Evolutionary conservation across 2,113 vertebrate genomes (phyloP), one percentile per base, ranked within the genome.

Genomic region (Hypomesus transpacificus): DNA sequence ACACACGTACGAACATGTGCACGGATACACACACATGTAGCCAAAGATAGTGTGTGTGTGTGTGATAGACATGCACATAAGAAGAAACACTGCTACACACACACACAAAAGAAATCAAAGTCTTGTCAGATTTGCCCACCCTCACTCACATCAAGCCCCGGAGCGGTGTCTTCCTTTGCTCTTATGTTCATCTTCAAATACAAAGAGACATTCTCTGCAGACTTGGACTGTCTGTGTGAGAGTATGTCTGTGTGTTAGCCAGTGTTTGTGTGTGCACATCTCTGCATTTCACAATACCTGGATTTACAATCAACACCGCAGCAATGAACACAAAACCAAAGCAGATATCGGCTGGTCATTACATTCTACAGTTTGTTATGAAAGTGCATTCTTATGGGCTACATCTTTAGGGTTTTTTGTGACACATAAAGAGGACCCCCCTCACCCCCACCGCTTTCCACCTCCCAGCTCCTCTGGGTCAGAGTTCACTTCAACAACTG

Each of bases 51-150:
- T 46, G 39, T 13, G 39, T 46, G 39, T 39, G 34, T 39, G 39
- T 46, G 39, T 46, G 39, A 46, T 46, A 46, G 5, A 7, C 58
- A 52, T 59, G 17, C 58, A 46, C 69, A 16, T 17, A 3, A 8
- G 4, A 26, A 16, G 13, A 34, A 28, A 56, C 54, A 56, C 54
- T 8, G 17, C 14, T 54, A 11, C 63, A 18, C 20, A 26, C 72
- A 26, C 72, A 63, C 69, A 57, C 57, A 86, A 81, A 86, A 88
- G 88, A 89, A 89, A 85, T 90, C 89, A 90, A 87, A 89, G 86
- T 92, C 89, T 91, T 91, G 91, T 89, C 89, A 87, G 80, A 87
- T 86, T 85, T 84, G 90, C 89, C 89, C 86, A 90, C 88, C 89
- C 90, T 90, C 69, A 78, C 83, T 65, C 63, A 65, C 63, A 82